phyloP scores from a whole-genome alignment of 2,797 vertebrate species.

The Amazonetta brasiliensis region DNA sequence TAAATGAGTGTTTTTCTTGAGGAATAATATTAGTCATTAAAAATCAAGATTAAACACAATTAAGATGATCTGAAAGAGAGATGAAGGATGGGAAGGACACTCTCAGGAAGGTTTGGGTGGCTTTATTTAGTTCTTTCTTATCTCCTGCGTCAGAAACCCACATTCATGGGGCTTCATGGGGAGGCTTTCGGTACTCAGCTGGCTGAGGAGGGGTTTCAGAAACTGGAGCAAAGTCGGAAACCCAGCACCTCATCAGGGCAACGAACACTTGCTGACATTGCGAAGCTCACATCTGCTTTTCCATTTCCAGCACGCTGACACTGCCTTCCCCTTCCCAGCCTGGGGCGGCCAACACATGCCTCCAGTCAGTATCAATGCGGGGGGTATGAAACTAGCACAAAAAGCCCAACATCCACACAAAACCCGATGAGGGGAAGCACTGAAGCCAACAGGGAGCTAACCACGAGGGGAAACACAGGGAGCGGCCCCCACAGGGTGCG shows the following conservation, averaged over 20 bases:
- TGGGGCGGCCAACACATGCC: fast-evolving
- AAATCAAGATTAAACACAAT: fast-evolving
- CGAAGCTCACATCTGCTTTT: neutral
- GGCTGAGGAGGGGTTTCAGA: too few species aligned
- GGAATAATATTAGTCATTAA: neutral
- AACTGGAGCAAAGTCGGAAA: fast-evolving
- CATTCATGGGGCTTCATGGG: fast-evolving
- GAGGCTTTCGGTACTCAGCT: fast-evolving
- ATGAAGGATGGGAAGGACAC: neutral
- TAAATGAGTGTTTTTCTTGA: neutral
- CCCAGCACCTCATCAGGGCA: fast-evolving
- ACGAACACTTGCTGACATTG: neutral
- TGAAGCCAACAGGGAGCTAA: fast-evolving
- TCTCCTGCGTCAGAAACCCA: fast-evolving
- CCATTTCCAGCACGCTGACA: fast-evolving
- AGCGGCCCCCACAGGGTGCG: too few species aligned
- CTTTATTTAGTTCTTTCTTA: neutral
- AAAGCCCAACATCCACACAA: neutral
- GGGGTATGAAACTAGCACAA: too few species aligned
- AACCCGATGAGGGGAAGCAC: too few species aligned
- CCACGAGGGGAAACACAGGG: too few species aligned
- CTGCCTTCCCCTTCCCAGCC: fast-evolving
- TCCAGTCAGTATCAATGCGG: too few species aligned
- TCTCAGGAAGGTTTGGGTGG: neutral
- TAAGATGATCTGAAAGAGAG: neutral